These are phyloP conservation scores for Rhodophaea formosa DNA, from an alignment of 2,888 invertebrate species.

Conservation along the genomic window DNA sequence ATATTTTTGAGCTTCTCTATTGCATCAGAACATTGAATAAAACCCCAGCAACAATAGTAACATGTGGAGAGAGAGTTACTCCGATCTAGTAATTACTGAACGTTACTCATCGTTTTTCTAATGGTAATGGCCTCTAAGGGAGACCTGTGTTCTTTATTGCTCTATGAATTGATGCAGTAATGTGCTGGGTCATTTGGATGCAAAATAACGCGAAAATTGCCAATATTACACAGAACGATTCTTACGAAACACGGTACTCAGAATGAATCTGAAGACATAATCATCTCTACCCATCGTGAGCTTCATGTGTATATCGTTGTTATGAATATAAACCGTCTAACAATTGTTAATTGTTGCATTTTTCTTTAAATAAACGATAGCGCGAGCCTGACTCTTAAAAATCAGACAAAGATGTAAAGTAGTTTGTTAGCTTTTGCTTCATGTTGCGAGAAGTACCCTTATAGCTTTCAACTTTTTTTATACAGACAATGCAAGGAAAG, in stretches of 20 bases:
- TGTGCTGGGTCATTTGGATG: neutral
- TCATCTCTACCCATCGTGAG: no score
- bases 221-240: neutral
- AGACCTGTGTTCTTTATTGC: neutral
- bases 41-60: neutral
- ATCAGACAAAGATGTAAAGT: no score
- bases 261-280: no score
- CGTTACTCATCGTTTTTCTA: constrained; percentile 2
- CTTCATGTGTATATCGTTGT: no score
- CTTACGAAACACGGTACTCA: neutral
- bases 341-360: no score
- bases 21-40: constrained; percentile 8
- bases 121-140: neutral
- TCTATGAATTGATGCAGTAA: neutral
- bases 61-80: neutral
- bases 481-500: no score
- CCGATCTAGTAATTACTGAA: constrained; percentile 5
- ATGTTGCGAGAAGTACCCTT: no score
- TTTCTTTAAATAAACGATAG: no score
- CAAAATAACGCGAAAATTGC: neutral
- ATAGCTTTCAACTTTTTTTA: no score
- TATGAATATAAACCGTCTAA: no score
- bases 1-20: neutral
- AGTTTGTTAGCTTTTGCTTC: no score
- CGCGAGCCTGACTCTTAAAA: no score